These are phyloP conservation scores for Polyommatus iphigenia DNA, from an alignment of 2,888 invertebrate species.

Conservation along the genomic window DNA sequence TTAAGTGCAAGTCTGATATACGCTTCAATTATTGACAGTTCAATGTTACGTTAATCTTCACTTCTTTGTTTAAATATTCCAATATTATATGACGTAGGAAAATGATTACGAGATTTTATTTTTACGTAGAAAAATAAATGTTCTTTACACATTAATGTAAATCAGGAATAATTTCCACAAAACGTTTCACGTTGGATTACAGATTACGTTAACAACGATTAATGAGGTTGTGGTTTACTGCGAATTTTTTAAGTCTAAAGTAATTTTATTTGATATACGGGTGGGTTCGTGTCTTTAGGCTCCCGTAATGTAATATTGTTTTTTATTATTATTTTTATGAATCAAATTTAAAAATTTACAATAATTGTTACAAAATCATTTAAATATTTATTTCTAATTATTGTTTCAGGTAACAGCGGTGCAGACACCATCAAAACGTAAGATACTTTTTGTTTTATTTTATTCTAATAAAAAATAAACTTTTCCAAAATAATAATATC, in stretches of 20 bases:
- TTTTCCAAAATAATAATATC: too few species aligned
- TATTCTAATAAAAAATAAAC: not conserved
- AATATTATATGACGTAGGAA: too few species aligned
- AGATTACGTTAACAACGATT: not conserved
- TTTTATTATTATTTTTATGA: not conserved
- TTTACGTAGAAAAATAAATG: not conserved
- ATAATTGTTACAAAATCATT: not conserved
- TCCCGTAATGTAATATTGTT: not conserved
- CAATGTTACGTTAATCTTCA: not conserved
- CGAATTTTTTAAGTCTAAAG: not conserved
- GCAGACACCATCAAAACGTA: not conserved
- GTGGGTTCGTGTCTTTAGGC: not conserved
- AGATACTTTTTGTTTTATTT: not conserved
- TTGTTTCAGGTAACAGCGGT: not conserved
- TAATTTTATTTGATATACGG: not conserved
- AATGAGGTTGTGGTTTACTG: not conserved
- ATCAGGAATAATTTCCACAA: not conserved
- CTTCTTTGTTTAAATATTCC: too few species aligned
- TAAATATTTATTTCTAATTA: not conserved
- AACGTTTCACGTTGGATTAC: constrained; percentile 3
- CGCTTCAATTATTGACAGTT: not conserved
- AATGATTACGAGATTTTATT: too few species aligned
- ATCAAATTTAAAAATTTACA: too few species aligned
- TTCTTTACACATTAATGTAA: not conserved
- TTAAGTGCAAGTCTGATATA: not conserved